Evolutionary conservation across 1,140 invertebrate genomes (phyloP), one percentile per base, ranked within the genome.

Genomic region (Asobara japonica): DNA sequence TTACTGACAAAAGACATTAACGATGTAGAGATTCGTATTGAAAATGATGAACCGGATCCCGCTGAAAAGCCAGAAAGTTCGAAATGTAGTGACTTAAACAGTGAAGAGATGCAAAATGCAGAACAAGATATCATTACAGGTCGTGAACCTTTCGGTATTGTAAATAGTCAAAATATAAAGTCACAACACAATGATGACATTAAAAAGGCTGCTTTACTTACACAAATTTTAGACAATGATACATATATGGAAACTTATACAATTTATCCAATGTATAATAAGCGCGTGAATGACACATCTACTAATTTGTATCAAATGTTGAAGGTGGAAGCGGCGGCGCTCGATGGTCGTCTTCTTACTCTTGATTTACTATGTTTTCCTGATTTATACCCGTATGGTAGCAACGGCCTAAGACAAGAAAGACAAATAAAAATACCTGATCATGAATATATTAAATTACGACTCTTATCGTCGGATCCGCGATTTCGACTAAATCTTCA

Each of bases 181-280:
- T n/a, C n/a, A n/a, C n/a, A n/a, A n/a, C n/a, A n/a, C n/a, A n/a
- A n/a, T n/a, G n/a, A n/a, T n/a, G n/a, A n/a, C n/a, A n/a, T n/a
- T n/a, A n/a, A n/a, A n/a, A n/a, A n/a, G n/a, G n/a, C n/a, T n/a
- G 41, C 41, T 45, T 45, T 72, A 30, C 13, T 71, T 36, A 69
- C 69, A 16, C 72, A 76, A 71, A 36, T 68, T 51, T 16, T 60
- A 41, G 51, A 56, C 22, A 41, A 4, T 13, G 62, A 31, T 11
- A 51, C 30, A 74, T 62, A 22, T 78, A 78, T 62, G 74, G 65
- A 31, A 73, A 77, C 45, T n/a, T 77, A 65, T 30, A 77, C 74
- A 18, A 76, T 79, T 10, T 51, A 77, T 65, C 72, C 77, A 11
- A 60, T 79, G n/a, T 48, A 77, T 36, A 65, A 70, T 18, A 64